Evolutionary conservation across 2,113 vertebrate genomes (phyloP).

Genomic region (Brachyhypopomus gauderio): DNA sequence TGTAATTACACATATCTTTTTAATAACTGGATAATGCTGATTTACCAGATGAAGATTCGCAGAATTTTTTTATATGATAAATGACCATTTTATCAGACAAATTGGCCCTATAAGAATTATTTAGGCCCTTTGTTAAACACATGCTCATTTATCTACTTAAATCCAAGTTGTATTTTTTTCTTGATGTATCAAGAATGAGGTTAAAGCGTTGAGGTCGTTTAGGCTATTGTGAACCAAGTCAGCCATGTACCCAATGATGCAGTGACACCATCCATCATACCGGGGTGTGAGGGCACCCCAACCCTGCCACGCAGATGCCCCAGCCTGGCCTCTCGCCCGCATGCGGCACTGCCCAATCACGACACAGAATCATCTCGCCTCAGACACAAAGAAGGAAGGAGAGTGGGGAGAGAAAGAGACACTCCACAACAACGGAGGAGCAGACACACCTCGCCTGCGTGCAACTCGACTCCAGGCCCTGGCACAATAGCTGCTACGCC

Average conservation of each 20-base stretch:
- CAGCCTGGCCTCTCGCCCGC: background rate
- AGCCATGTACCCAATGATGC: too few relatives aligned
- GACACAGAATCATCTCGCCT: background rate
- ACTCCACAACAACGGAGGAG: conserved; percentile 17
- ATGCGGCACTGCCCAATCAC: background rate
- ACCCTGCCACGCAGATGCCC: background rate
- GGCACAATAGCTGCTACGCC: conserved; percentile 67
- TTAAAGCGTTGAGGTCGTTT: too few relatives aligned
- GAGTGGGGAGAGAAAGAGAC: conserved; percentile 4
- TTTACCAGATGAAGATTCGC: background rate
- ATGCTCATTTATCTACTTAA: too few relatives aligned
- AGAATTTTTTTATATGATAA: too few relatives aligned
- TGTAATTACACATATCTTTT: too few relatives aligned
- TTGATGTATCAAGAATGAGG: too few relatives aligned
- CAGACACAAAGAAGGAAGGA: conserved; percentile 23
- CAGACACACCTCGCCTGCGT: conserved; percentile 47
- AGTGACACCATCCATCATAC: too few relatives aligned
- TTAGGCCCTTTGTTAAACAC: too few relatives aligned
- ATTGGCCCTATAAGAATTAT: too few relatives aligned
- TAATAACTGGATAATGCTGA: too few relatives aligned
- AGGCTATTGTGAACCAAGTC: background rate
- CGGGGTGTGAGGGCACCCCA: background rate
- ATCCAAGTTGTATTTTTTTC: too few relatives aligned
- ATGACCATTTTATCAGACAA: too few relatives aligned
- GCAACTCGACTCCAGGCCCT: conserved; percentile 65